These are phyloP conservation scores for Corynorhinus townsendii DNA, from an alignment of 2,113 vertebrate genomes.

Conservation along the genomic window DNA sequence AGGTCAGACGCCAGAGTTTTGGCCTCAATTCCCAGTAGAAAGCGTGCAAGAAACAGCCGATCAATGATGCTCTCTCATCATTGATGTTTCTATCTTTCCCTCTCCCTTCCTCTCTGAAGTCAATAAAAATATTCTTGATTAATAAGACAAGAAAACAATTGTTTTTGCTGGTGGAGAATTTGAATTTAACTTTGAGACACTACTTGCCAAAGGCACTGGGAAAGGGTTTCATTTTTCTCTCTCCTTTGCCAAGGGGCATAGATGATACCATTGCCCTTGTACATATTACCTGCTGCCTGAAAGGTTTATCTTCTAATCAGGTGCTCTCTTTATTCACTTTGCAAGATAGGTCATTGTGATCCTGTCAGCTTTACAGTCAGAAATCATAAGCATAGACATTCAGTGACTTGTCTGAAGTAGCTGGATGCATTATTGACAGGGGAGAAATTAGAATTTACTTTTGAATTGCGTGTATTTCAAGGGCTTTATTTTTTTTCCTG, in stretches of 20 bases:
- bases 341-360: background rate
- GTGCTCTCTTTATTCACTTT: background rate
- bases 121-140: background rate
- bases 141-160: conserved; percentile 10
- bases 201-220: background rate
- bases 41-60: too few relatives aligned
- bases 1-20: too few relatives aligned
- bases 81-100: too few relatives aligned
- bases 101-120: background rate
- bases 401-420: conserved; percentile 5
- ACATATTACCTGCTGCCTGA: background rate
- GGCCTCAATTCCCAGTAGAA: too few relatives aligned
- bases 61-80: too few relatives aligned
- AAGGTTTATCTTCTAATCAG: background rate
- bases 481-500: background rate
- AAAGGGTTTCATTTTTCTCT: background rate
- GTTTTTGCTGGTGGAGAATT: background rate
- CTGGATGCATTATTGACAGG: background rate
- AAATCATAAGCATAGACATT: background rate
- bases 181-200: background rate
- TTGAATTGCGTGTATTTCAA: conserved; percentile 4
- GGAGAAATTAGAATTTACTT: conserved; percentile 45
- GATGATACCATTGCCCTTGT: background rate
- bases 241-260: background rate
- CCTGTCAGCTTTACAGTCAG: background rate